A percentile compares a stretch with the other conserved stretches of the same genome.
Conservation (phyloP, 2,888 invertebrate species). For the Polyploca ridens region DNA sequence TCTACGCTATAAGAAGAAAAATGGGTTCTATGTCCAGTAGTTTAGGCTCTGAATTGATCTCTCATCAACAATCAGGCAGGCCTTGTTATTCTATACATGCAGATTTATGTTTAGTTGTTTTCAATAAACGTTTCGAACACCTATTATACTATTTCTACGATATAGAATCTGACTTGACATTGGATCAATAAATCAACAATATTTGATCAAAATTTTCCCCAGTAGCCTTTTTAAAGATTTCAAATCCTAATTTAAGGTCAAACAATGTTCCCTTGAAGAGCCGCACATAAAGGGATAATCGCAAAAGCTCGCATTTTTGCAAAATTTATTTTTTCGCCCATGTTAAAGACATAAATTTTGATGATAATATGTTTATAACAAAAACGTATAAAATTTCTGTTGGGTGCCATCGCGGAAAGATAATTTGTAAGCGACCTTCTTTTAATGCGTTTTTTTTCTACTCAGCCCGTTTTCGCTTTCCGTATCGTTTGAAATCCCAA, state of each 20-base stretch:
- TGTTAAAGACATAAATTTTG: constrained; percentile 7
- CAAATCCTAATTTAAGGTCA: background rate
- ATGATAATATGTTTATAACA: constrained; percentile 11
- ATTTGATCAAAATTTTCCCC: background rate
- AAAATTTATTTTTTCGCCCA: background rate
- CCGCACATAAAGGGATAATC: background rate
- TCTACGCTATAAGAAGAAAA: too few relatives aligned
- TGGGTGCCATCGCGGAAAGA: background rate
- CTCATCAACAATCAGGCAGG: too few relatives aligned
- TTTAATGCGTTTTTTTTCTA: background rate
- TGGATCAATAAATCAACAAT: too few relatives aligned
- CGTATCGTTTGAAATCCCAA: background rate
- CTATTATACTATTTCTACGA: too few relatives aligned
- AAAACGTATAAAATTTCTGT: constrained; percentile 9
- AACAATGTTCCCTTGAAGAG: background rate
- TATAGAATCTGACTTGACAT: too few relatives aligned
- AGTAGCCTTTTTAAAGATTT: background rate
- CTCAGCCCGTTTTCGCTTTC: constrained; percentile 1
- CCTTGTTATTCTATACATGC: too few relatives aligned
- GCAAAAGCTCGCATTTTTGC: background rate
- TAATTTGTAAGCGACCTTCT: constrained; percentile 7
- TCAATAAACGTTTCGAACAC: too few relatives aligned
- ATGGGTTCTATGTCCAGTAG: too few relatives aligned
- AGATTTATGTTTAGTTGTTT: too few relatives aligned
- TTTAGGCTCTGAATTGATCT: too few relatives aligned